Conservation (phyloP, 2,113 vertebrate genomes). For the Excalfactoria chinensis region DNA sequence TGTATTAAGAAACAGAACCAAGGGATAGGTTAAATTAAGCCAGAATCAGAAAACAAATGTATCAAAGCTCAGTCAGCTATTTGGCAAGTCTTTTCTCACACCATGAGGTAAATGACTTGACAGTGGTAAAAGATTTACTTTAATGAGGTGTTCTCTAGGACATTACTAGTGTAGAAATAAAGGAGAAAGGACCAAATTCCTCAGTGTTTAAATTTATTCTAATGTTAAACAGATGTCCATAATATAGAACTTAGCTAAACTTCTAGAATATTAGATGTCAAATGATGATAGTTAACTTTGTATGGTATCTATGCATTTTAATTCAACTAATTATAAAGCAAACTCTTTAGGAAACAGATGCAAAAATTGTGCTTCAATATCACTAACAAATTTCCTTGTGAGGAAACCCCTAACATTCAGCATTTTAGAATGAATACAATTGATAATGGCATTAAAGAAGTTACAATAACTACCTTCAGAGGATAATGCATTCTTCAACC, state of each 20-base stretch:
- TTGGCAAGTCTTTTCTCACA: constrained; percentile 23
- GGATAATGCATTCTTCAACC: not conserved
- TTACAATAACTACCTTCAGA: not conserved
- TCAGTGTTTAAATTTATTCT: not conserved
- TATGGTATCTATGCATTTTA: not conserved
- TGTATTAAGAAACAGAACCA: not conserved
- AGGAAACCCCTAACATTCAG: not conserved
- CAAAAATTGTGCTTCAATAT: not conserved
- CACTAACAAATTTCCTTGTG: not conserved
- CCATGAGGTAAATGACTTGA: constrained; percentile 28
- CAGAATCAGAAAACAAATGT: not conserved
- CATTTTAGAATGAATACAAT: constrained; percentile 13
- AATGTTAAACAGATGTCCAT: not conserved
- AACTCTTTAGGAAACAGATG: not conserved
- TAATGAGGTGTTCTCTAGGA: not conserved
- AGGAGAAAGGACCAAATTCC: not conserved
- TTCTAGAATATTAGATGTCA: not conserved
- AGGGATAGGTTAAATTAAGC: constrained; percentile 10
- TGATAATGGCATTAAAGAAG: not conserved
- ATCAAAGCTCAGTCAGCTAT: constrained; percentile 5
- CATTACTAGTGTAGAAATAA: not conserved
- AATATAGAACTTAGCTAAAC: not conserved
- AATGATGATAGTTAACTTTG: not conserved
- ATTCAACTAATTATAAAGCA: not conserved
- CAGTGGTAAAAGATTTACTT: constrained; percentile 10